A percentile compares a stretch with the other conserved stretches of the same genome.
These are phyloP conservation scores for Glaucidium brasilianum DNA, from an alignment of 2,113 vertebrate species.

Conservation along the genomic window DNA sequence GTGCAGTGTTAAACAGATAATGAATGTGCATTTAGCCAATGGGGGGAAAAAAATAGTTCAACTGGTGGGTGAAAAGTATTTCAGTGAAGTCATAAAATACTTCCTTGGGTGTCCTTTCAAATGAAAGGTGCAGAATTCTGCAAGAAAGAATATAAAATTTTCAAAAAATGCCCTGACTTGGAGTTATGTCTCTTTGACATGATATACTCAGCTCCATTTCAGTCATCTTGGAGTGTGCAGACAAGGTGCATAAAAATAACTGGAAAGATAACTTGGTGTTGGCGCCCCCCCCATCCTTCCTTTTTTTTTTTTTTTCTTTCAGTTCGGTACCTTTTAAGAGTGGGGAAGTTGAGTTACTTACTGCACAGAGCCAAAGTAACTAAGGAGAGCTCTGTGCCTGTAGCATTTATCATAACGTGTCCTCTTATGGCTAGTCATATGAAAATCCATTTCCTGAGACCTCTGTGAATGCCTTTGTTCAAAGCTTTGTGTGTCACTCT, in stretches of 20 bases:
- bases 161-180: background rate
- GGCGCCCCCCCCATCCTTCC: too few species aligned
- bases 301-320: background rate
- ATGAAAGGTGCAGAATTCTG: background rate
- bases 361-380: background rate
- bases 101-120: background rate
- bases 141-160: background rate
- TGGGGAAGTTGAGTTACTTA: background rate
- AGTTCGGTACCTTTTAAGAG: background rate
- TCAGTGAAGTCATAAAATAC: background rate
- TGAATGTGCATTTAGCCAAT: background rate
- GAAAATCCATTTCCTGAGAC: constrained; percentile 38
- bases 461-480: constrained; percentile 15
- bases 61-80: background rate
- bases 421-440: background rate
- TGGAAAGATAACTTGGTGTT: background rate
- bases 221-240: background rate
- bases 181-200: background rate
- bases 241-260: background rate
- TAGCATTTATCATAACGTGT: fast-evolving
- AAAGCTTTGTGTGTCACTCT: background rate
- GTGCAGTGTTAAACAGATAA: background rate
- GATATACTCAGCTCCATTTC: background rate
- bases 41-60: background rate
- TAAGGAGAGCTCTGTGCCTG: background rate